phyloP scores from a whole-genome alignment of 2,113 vertebrate species.

The Gadus macrocephalus region DNA sequence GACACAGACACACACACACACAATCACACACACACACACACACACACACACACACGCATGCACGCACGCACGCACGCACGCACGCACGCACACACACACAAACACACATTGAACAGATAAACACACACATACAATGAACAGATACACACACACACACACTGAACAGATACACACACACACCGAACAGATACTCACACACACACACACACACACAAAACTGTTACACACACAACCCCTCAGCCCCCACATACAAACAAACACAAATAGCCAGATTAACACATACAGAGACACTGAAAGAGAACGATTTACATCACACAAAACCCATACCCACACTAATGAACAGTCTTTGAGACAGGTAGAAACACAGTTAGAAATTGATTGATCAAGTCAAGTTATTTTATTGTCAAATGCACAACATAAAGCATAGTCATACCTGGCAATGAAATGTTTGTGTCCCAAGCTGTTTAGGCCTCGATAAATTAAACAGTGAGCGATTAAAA shows the following conservation, averaged over 20 bases:
- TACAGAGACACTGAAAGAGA: not conserved
- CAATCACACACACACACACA: not conserved
- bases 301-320: too few species aligned
- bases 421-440: too few species aligned
- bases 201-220: conserved; percentile 1
- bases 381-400: too few species aligned
- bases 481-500: not conserved
- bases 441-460: too few species aligned
- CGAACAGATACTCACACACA: conserved; percentile 8
- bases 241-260: conserved; percentile 23
- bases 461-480: conserved; percentile 10
- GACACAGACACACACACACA: conserved; percentile 14
- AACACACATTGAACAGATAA: too few species aligned
- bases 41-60: conserved; percentile 11
- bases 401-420: too few species aligned
- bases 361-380: conserved; percentile 24
- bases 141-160: not conserved
- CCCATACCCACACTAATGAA: conserved; percentile 15
- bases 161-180: too few species aligned
- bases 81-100: conserved; percentile 1
- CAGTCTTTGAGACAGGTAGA: conserved; percentile 34
- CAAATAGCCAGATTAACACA: not conserved
- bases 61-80: conserved; percentile 6
- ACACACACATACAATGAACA: conserved; percentile 1
- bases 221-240: conserved; percentile 19